Conservation (phyloP, 2,113 vertebrate species). For the Rhineura floridana region DNA sequence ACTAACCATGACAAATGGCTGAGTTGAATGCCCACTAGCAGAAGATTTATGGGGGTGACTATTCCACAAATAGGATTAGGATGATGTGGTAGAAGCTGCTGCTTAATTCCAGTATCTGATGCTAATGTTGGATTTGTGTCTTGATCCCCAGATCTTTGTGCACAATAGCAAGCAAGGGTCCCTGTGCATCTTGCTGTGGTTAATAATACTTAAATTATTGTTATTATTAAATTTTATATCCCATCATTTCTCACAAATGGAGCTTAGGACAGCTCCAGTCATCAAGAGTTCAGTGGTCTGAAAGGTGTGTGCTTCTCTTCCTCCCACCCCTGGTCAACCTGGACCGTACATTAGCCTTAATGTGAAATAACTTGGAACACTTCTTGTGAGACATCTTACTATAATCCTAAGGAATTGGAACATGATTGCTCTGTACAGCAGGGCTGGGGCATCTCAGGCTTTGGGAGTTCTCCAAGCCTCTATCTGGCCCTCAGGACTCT, state of each 20-base stretch:
- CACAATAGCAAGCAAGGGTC: not conserved
- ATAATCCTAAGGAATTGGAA: not conserved
- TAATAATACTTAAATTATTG: too few relatives aligned
- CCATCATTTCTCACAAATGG: too few relatives aligned
- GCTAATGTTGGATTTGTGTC: not conserved
- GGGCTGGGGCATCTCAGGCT: too few relatives aligned
- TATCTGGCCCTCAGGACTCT: too few relatives aligned
- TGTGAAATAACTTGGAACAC: not conserved
- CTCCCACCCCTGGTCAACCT: too few relatives aligned
- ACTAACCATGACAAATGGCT: not conserved
- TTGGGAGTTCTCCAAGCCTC: too few relatives aligned
- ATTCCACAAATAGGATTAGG: not conserved
- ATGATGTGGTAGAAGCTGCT: not conserved
- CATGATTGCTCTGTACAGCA: not conserved
- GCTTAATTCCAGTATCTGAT: not conserved
- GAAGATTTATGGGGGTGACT: not conserved
- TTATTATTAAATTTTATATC: too few relatives aligned
- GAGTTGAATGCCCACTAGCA: not conserved
- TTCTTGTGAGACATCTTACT: not conserved
- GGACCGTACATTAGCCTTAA: not conserved
- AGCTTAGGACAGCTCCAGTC: too few relatives aligned
- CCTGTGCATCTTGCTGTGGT: not conserved
- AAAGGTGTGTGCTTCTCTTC: not conserved
- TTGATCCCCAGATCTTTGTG: not conserved
- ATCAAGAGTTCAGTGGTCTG: not conserved